These are phyloP conservation scores for Melanotaenia maccullochi DNA, from an alignment of 2,797 vertebrate genomes.

Conservation along the genomic window DNA sequence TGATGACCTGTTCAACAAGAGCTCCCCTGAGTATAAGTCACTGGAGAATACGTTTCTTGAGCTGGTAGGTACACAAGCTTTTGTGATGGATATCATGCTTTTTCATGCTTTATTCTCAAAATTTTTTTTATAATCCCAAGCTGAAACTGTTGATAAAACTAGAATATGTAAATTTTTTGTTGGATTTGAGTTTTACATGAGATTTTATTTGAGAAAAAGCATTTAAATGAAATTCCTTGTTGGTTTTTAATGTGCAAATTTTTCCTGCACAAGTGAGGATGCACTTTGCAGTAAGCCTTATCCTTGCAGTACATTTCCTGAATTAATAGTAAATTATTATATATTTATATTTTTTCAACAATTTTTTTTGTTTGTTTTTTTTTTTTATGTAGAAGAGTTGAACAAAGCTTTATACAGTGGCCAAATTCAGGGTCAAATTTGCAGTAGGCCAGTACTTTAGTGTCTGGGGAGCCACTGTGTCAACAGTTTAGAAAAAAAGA, in stretches of 20 bases:
- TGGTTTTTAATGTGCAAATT: constrained; percentile 24
- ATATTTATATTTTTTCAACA: constrained; percentile 20
- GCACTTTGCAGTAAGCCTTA: constrained; percentile 62
- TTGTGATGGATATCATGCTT: constrained; percentile 71
- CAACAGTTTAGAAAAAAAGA: constrained; percentile 19
- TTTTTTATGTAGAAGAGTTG: not conserved
- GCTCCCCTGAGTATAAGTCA: constrained; percentile 90
- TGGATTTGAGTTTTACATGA: not conserved
- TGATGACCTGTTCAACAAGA: constrained; percentile 93
- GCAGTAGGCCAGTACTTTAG: constrained; percentile 29
- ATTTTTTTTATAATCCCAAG: constrained; percentile 57
- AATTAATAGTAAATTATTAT: constrained; percentile 6
- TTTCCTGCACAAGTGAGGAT: constrained; percentile 48
- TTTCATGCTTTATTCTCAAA: constrained; percentile 69
- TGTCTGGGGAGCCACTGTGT: constrained; percentile 31
- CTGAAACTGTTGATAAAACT: constrained; percentile 11
- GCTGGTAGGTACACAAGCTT: constrained; percentile 89
- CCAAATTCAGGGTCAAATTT: constrained; percentile 39
- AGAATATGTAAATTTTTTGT: constrained; percentile 15
- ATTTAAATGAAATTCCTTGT: not conserved
- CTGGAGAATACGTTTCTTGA: constrained; percentile 93
- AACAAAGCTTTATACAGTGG: constrained; percentile 16
- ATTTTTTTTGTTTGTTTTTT: not conserved
- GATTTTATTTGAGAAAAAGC: not conserved
- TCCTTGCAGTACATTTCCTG: constrained; percentile 35